Percentiles rank a stretch among this genome's conserved stretches.
phyloP scores from a whole-genome alignment of 2,888 invertebrate genomes.

The Eudiplozoon nipponicum region DNA sequence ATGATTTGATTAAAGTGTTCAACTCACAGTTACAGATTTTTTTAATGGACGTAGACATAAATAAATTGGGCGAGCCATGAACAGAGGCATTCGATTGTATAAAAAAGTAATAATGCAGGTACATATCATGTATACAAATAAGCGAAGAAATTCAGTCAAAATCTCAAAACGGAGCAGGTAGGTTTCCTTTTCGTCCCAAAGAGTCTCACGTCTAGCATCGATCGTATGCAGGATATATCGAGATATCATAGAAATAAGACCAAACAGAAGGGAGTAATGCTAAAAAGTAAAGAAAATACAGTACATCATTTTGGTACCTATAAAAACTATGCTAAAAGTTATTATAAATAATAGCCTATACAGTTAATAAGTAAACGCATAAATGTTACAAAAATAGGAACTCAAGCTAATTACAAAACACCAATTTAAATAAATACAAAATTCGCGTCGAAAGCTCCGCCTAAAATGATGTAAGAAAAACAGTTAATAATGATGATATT shows the following conservation, averaged over 20 bases:
- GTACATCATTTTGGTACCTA: too few species aligned
- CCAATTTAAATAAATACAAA: too few species aligned
- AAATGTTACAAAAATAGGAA: too few species aligned
- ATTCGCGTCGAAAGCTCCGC: too few species aligned
- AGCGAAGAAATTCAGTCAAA: slow-evolving; percentile 41
- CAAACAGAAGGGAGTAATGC: neutral
- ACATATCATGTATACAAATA: slow-evolving; percentile 55
- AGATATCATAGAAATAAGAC: neutral
- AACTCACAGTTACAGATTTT: slow-evolving; percentile 81
- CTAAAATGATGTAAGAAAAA: too few species aligned
- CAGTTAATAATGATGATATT: too few species aligned
- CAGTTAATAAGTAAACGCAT: too few species aligned
- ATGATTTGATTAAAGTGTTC: too few species aligned
- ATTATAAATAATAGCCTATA: too few species aligned
- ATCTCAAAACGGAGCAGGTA: slow-evolving; percentile 78
- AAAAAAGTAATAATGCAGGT: slow-evolving; percentile 78
- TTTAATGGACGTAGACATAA: slow-evolving; percentile 88
- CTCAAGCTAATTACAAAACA: too few species aligned
- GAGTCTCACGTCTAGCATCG: slow-evolving; percentile 59
- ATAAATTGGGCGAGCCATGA: slow-evolving; percentile 94
- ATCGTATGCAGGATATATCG: slow-evolving; percentile 53
- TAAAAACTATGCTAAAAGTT: too few species aligned
- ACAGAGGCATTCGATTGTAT: slow-evolving; percentile 77
- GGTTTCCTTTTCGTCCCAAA: slow-evolving; percentile 96
- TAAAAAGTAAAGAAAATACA: too few species aligned